Evolutionary conservation across 2,888 invertebrate species (phyloP).

Genomic region (Dryomyza anilis): DNA sequence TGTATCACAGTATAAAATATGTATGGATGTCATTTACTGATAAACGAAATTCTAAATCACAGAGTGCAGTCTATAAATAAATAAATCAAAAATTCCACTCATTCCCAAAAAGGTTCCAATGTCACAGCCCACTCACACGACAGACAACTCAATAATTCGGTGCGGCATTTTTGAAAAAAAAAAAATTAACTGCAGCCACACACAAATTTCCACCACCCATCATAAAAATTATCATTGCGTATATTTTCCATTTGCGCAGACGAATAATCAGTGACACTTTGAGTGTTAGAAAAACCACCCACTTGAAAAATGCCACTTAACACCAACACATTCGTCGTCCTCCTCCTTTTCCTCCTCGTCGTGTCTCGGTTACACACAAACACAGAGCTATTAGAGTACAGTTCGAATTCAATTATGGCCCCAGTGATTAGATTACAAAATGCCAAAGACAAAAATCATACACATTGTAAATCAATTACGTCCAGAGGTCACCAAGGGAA

Average conservation of each 20-base stretch:
- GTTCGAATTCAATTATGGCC: background rate
- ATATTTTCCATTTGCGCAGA: background rate
- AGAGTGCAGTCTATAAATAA: too few relatives aligned
- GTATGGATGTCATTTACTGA: too few relatives aligned
- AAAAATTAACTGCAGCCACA: too few relatives aligned
- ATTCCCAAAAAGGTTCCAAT: background rate
- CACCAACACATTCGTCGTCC: too few relatives aligned
- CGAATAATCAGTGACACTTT: background rate
- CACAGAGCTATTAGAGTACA: background rate
- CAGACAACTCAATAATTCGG: background rate
- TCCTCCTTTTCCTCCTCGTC: too few relatives aligned
- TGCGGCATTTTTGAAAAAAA: conserved; percentile 10
- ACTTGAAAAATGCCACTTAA: conserved; percentile 10
- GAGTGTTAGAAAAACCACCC: conserved; percentile 8
- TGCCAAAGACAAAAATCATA: background rate
- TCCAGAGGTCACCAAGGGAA: too few relatives aligned
- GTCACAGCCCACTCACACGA: background rate
- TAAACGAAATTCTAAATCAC: too few relatives aligned
- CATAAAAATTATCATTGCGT: background rate
- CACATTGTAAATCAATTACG: background rate
- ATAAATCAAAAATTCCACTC: too few relatives aligned
- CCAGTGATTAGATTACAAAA: conserved; percentile 4
- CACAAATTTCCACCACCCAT: too few relatives aligned
- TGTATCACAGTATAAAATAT: too few relatives aligned
- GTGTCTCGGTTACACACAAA: background rate